These are phyloP conservation scores for Cecidostiba fungosa DNA, from an alignment of 2,888 invertebrate species.

Conservation along the genomic window DNA sequence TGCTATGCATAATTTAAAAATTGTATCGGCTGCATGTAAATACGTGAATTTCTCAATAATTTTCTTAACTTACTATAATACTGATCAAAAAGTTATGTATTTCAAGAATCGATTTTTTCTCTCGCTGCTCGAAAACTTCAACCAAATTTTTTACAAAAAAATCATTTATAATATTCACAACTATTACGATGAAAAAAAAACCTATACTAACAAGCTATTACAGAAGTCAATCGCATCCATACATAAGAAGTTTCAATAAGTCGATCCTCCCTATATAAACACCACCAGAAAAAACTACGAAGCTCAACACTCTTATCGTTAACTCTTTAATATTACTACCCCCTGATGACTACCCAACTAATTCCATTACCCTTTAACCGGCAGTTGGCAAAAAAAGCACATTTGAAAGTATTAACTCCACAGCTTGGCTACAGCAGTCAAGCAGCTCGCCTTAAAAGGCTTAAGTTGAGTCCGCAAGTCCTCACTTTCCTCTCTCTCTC, in stretches of 20 bases:
- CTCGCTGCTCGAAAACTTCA: no score
- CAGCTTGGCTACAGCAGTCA: slow-evolving; percentile 23
- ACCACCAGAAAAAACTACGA: no score
- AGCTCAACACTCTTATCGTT: slow-evolving; percentile 5
- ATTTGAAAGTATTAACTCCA: slow-evolving; percentile 26
- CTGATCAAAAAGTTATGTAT: no score
- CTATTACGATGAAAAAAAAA: neutral
- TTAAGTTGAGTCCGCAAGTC: slow-evolving; percentile 14
- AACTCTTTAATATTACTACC: neutral
- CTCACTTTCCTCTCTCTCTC: neutral
- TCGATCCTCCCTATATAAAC: no score
- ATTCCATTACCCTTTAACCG: slow-evolving; percentile 2
- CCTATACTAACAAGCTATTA: neutral
- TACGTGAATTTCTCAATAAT: no score
- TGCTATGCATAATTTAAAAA: no score
- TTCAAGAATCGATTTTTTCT: no score
- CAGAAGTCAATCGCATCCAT: neutral
- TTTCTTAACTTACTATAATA: no score
- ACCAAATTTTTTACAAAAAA: no score
- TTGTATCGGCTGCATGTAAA: no score
- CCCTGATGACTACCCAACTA: neutral
- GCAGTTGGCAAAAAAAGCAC: neutral
- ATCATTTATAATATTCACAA: no score
- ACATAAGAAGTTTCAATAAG: neutral
- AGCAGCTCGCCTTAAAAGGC: slow-evolving; percentile 37